Evolutionary conservation across 2,888 invertebrate genomes (phyloP).

Genomic region (Agapetus fuscipes): DNA sequence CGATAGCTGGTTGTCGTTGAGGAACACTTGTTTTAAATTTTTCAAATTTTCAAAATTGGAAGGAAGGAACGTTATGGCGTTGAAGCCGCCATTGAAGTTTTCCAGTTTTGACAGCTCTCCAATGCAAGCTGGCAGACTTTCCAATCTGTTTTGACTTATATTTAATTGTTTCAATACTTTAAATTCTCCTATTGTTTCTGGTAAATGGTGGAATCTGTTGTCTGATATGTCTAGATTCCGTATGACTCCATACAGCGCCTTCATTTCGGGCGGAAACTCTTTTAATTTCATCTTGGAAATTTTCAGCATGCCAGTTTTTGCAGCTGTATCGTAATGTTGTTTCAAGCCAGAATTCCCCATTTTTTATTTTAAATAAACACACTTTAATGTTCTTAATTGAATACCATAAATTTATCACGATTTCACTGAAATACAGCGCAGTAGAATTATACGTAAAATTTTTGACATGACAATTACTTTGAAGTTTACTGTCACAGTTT

Average conservation of each 20-base stretch:
- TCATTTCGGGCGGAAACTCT: conserved; percentile 59
- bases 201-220: conserved; percentile 73
- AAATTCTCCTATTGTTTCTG: conserved; percentile 68
- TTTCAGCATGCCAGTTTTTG: conserved; percentile 91
- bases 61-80: conserved; percentile 62
- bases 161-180: conserved; percentile 64
- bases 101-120: conserved; percentile 63
- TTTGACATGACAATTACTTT: background rate
- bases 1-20: conserved; percentile 66
- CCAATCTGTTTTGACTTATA: conserved; percentile 74
- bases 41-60: conserved; percentile 51
- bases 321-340: conserved; percentile 88
- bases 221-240: conserved; percentile 88
- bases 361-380: too few species aligned
- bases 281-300: conserved; percentile 75
- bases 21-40: conserved; percentile 64
- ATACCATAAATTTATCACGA: background rate
- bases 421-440: background rate
- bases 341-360: conserved; percentile 91
- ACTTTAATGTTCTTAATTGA: background rate
- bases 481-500: background rate
- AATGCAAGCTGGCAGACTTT: conserved; percentile 55
- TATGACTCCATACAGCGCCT: conserved; percentile 51
- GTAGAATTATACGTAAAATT: background rate
- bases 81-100: conserved; percentile 67